Evolutionary conservation across 2,888 invertebrate genomes (phyloP).

Genomic region (Pemphredon lugubris): DNA sequence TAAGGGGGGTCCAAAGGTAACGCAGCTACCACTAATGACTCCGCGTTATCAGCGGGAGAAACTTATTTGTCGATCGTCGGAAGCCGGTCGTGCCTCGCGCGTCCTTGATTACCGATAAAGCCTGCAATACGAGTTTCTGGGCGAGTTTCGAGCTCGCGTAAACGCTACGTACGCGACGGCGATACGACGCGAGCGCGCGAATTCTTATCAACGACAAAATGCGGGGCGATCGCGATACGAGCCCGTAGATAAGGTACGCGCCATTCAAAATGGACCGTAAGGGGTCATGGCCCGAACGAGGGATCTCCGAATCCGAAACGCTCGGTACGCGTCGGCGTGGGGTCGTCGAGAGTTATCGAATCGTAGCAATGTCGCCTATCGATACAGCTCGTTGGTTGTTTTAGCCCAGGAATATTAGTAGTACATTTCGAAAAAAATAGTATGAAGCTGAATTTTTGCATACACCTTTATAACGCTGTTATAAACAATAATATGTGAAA

Average conservation of each 20-base stretch:
- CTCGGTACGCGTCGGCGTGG: too few species aligned
- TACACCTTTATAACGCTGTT: too few species aligned
- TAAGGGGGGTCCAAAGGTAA: constrained; percentile 56
- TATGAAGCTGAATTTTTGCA: too few species aligned
- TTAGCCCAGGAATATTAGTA: too few species aligned
- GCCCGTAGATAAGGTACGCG: constrained; percentile 52
- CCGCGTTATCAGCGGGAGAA: constrained; percentile 41
- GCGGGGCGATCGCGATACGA: constrained; percentile 47
- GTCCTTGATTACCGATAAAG: constrained; percentile 50
- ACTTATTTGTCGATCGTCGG: constrained; percentile 43
- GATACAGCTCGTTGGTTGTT: too few species aligned
- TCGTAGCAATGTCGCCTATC: too few species aligned
- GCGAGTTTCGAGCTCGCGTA: constrained; percentile 3
- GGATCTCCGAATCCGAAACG: too few species aligned
- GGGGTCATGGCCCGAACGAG: constrained; percentile 48
- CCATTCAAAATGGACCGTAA: constrained; percentile 62
- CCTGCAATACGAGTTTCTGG: constrained; percentile 29
- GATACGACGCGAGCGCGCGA: constrained; percentile 7
- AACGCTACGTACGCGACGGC: neutral
- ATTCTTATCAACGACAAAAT: constrained; percentile 54
- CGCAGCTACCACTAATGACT: constrained; percentile 28
- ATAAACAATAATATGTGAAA: too few species aligned
- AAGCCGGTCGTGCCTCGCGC: constrained; percentile 15
- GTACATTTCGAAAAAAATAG: too few species aligned
- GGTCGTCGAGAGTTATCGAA: too few species aligned